phyloP scores from a whole-genome alignment of 2,113 vertebrate species.

The Nannospalax galili region DNA sequence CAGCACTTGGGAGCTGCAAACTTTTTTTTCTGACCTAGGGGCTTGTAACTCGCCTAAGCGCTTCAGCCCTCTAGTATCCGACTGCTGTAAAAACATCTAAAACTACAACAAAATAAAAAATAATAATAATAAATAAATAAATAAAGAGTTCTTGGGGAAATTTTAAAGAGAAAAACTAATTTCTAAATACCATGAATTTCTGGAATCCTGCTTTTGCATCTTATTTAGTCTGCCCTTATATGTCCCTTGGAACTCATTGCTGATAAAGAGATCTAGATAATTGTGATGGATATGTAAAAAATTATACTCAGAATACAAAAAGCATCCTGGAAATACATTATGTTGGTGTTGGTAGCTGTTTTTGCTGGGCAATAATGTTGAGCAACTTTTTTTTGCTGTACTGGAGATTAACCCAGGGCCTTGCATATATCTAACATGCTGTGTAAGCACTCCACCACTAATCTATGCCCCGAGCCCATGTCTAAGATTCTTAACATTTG shows the following conservation, averaged over 20 bases:
- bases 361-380: not conserved
- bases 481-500: not conserved
- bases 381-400: not conserved
- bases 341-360: not conserved
- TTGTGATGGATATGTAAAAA: not conserved
- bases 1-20: too few species aligned
- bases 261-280: slow-evolving; percentile 27
- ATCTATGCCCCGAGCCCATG: not conserved
- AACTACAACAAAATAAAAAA: too few species aligned
- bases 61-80: too few species aligned
- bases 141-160: not conserved
- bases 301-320: not conserved
- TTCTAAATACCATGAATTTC: slow-evolving; percentile 40
- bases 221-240: not conserved
- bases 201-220: slow-evolving; percentile 8
- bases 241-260: not conserved
- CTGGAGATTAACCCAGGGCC: not conserved
- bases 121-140: too few species aligned
- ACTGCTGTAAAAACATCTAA: too few species aligned
- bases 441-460: not conserved
- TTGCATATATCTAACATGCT: not conserved
- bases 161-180: slow-evolving; percentile 29
- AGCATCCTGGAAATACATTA: not conserved
- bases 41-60: too few species aligned
- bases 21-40: too few species aligned